Conservation (phyloP, 2,113 vertebrate species). For the Plecotus auritus region DNA sequence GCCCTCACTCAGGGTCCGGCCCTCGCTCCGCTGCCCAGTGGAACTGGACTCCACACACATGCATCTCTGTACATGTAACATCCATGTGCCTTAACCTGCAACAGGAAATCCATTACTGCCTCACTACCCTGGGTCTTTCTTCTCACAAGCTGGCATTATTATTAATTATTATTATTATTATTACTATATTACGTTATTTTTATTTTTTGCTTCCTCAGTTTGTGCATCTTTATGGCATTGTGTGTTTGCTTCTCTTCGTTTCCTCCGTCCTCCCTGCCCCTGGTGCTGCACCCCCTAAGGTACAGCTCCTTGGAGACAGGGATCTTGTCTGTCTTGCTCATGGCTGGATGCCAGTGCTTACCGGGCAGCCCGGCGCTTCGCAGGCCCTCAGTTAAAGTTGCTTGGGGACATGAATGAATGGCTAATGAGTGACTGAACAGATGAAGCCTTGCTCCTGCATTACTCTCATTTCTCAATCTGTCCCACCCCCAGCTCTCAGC, state of each 20-base stretch:
- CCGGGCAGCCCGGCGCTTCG: background rate
- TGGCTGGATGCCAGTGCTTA: background rate
- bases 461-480: background rate
- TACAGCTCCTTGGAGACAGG: background rate
- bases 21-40: background rate
- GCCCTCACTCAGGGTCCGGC: background rate
- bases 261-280: background rate
- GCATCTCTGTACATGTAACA: background rate
- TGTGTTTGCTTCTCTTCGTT: background rate
- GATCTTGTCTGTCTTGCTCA: background rate
- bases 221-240: too few relatives aligned
- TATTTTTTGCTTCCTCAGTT: too few relatives aligned
- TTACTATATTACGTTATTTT: too few relatives aligned
- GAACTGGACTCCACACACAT: fast-evolving
- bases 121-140: background rate
- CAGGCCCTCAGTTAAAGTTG: background rate
- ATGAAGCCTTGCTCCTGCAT: background rate
- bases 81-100: background rate
- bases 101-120: background rate
- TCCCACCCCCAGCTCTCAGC: background rate
- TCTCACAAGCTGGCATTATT: background rate
- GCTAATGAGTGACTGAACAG: background rate
- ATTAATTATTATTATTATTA: background rate
- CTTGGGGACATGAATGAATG: background rate
- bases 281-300: background rate